phyloP scores from a whole-genome alignment of 2,113 vertebrate species.

The Balaeniceps rex region DNA sequence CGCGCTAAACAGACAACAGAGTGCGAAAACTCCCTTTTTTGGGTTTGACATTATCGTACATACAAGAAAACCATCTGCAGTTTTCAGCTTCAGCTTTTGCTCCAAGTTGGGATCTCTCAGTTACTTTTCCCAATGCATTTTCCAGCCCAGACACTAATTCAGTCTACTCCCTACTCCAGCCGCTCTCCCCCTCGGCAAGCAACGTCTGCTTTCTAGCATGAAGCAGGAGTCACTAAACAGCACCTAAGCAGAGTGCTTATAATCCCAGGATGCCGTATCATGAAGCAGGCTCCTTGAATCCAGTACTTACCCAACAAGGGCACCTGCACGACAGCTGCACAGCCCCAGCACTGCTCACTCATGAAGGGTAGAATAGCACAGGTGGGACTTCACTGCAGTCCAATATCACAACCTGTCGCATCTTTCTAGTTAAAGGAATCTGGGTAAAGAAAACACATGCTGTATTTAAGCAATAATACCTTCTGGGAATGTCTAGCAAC shows the following conservation, averaged over 20 bases:
- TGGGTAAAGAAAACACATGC: slow-evolving; percentile 18
- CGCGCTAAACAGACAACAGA: slow-evolving; percentile 37
- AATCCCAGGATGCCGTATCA: background rate
- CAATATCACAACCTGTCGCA: background rate
- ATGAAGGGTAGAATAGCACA: background rate
- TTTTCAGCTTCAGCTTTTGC: slow-evolving; percentile 44
- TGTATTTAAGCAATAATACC: slow-evolving; percentile 30
- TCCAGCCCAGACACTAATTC: background rate
- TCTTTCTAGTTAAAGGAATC: background rate
- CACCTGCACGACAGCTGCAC: background rate
- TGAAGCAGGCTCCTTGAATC: background rate
- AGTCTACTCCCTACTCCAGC: background rate
- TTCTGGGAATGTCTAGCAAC: slow-evolving; percentile 32
- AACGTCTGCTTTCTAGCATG: background rate
- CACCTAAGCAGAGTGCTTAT: background rate
- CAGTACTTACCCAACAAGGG: background rate
- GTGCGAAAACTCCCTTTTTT: slow-evolving; percentile 48
- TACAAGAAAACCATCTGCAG: slow-evolving; percentile 57
- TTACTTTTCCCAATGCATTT: background rate
- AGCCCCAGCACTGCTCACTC: background rate
- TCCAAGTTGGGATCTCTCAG: slow-evolving; percentile 26
- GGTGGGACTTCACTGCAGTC: background rate
- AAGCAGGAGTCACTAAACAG: background rate
- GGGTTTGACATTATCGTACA: slow-evolving; percentile 41
- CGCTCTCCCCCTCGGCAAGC: background rate